Evolutionary conservation across 2,113 vertebrate species (phyloP), one percentile per base, ranked within the genome.

Genomic region (Lonchura striata): DNA sequence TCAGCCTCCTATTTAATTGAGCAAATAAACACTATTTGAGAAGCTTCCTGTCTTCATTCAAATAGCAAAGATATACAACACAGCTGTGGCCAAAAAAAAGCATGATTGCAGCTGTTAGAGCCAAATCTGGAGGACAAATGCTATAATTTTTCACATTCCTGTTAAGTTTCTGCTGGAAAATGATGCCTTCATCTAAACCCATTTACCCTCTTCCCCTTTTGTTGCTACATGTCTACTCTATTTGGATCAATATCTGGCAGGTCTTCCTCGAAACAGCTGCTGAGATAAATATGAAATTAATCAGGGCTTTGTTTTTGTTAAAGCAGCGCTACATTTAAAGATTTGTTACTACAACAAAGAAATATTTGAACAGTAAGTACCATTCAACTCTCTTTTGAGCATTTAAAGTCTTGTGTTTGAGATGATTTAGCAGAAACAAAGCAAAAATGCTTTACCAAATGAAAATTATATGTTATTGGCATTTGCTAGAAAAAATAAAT

Each of bases 241-340:
- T 94, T 94, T 89, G 79, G 66, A 82, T 90, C 91, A 90, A 72
- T 89, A 70, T 88, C 83, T 95, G 91, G 92, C 92, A 97, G 88
- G 92, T 91, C 82, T 96, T 88, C 79, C 80, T 80, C 94, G 71
- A 95, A 97, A 95, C 74, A 97, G 90, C 83, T 93, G 83, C 76
- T 95, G 90, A 93, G 89, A 98, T 91, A 97, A 98, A 96, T 80
- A 91, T 19, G 37, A 94, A 86, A 94, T 88, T 86, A 77, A 94
- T 92, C 79, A 94, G 71, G 50, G 60, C 39, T 84, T 87, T 94
- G 81, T 96, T 95, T 95, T 88, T 85, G 78, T 87, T 85, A 72
- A 78, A 95, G 83, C 44, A 91, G 44, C 57, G 92, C 82, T 90
- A 91, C 63, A 92, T 95, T 92, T 95, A 82, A 92, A 94, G 75